phyloP scores from a whole-genome alignment of 2,888 invertebrate species.

The Agapostemon virescens region DNA sequence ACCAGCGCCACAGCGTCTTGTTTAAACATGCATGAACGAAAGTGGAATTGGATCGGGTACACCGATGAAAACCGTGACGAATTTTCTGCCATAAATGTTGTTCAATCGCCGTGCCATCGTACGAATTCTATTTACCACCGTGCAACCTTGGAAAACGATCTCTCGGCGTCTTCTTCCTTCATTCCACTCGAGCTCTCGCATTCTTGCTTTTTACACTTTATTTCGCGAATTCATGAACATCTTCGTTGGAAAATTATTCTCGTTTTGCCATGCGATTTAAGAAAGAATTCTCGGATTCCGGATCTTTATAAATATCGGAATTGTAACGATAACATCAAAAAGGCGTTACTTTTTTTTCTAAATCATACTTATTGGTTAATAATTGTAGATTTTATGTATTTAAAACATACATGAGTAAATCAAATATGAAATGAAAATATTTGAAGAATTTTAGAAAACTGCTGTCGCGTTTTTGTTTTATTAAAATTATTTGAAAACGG shows the following conservation, averaged over 20 bases:
- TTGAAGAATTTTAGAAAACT: too few species aligned
- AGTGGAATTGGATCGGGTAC: conserved; percentile 26
- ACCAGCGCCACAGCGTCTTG: conserved; percentile 4
- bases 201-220: neutral
- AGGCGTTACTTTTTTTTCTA: neutral
- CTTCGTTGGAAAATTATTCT: neutral
- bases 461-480: too few species aligned
- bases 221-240: neutral
- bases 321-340: neutral
- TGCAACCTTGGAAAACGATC: conserved; percentile 24
- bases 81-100: conserved; percentile 4
- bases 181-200: conserved; percentile 28
- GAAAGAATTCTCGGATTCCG: neutral
- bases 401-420: too few species aligned
- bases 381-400: neutral
- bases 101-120: conserved; percentile 14
- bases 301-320: neutral
- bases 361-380: neutral
- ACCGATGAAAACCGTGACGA: neutral
- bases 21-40: conserved; percentile 47
- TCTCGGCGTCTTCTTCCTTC: neutral
- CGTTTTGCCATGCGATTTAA: too few species aligned
- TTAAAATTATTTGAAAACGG: too few species aligned
- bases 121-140: neutral
- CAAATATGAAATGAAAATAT: too few species aligned